Base-by-base conservation (phyloP, 2,113 vertebrate genomes). In the Lampris incognitus region DNA sequence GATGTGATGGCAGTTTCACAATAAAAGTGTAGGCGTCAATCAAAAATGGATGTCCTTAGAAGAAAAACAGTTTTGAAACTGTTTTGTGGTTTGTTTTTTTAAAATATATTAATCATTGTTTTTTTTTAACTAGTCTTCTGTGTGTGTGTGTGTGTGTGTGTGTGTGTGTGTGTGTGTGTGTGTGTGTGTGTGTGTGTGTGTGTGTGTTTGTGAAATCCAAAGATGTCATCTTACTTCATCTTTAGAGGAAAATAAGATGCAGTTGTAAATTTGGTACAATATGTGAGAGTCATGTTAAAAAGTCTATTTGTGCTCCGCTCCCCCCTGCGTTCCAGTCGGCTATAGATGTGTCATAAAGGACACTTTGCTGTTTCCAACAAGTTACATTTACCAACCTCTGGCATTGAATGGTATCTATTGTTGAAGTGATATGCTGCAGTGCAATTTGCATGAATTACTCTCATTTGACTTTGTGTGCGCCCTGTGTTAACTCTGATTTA, bases 331-430 rank as follows among this genome's bases (percentile, higher is more conserved):
- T 6, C 57, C 57, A 36, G 1, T 10, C 24, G 60, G 10, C 60
- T 69, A 8, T 57, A 84, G 68, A 80, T 69, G 85, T 65, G 92
- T 74, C 92, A 91, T 92, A 94, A 49, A 65, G 48, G 39, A 66
- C 57, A 49, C 24, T 38, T 36, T 39, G 8, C 37, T 58, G 56
- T 38, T 2, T 58, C 36, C 56, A 6, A 37, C 6, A 36, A 58
- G n/a, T 9, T 58, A 37, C 56, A 58, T 58, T 63, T 66, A 44
- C 54, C 66, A 55, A 66, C 44, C 59, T 74, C 60, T 49, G 58
- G 67, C 56, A 56, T 56, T 72, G 67, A 61, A 58, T 55, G 65
- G 68, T 88, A 74, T 92, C 92, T 79, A 76, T 66, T 7, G 77
- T 69, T 62, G 74, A 67, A 41, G n/a, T 49, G 38, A 61, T 79